A percentile compares a stretch with the other conserved stretches of the same genome.
Evolutionary conservation across 2,797 vertebrate species (phyloP).

Genomic region (Melanotaenia maccullochi): DNA sequence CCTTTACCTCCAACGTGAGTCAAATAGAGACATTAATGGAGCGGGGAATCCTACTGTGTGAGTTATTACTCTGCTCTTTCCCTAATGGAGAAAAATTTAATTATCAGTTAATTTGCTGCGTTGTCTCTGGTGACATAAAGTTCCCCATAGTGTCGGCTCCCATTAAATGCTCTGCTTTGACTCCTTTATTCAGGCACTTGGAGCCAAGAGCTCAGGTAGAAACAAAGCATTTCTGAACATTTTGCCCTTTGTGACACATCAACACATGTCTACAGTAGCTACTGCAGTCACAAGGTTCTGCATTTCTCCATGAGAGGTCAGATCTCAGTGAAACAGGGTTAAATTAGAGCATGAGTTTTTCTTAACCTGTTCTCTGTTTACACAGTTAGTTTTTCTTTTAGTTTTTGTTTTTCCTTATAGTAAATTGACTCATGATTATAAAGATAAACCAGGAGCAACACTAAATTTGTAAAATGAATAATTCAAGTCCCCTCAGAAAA

Average conservation of each 20-base stretch:
- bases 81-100: constrained; percentile 90
- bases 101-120: constrained; percentile 90
- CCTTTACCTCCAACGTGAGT: constrained; percentile 58
- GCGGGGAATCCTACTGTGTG: constrained; percentile 81
- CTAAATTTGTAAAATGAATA: constrained; percentile 23
- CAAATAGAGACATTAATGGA: constrained; percentile 92
- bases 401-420: neutral
- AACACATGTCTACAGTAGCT: neutral
- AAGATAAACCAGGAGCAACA: constrained; percentile 17
- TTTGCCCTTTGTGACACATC: constrained; percentile 4
- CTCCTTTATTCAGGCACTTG: constrained; percentile 69
- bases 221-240: constrained; percentile 5
- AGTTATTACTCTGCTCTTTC: constrained; percentile 87
- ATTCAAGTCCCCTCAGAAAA: constrained; percentile 20
- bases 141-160: constrained; percentile 82
- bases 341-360: neutral
- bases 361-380: too few species aligned
- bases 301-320: neutral
- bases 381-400: neutral
- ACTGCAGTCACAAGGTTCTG: neutral
- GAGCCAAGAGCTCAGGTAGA: constrained; percentile 56
- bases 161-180: constrained; percentile 78
- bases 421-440: constrained; percentile 5
- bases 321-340: neutral
- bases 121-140: constrained; percentile 84